Conservation (phyloP, 2,888 invertebrate genomes). For the Petrolisthes manimaculis region DNA sequence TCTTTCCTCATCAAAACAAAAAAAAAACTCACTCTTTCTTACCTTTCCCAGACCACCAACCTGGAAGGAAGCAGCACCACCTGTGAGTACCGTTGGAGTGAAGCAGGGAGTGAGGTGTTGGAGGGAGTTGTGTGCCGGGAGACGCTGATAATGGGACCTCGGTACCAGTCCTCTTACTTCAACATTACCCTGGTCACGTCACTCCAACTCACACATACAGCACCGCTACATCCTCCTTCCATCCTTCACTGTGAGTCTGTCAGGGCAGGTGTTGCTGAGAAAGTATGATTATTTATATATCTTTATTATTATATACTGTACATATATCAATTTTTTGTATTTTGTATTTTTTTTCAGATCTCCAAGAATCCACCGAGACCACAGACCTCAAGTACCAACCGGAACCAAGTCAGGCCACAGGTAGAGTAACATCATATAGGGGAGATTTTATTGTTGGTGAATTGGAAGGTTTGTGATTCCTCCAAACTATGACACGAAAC, state of each 20-base stretch:
- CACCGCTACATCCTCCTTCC: conserved; percentile 11
- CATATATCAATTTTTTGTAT: no score
- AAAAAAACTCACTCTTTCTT: no score
- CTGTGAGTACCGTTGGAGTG: conserved; percentile 54
- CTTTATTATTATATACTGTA: no score
- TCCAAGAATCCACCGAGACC: conserved; percentile 38
- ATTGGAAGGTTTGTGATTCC: no score
- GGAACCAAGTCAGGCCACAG: conserved; percentile 4
- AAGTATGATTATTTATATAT: background rate
- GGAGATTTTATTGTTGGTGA: no score
- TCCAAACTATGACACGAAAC: no score
- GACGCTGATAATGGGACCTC: conserved; percentile 32
- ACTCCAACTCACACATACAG: conserved; percentile 14
- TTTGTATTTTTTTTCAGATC: conserved; percentile 24
- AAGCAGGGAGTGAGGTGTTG: background rate
- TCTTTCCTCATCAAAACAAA: no score
- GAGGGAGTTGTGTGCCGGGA: conserved; percentile 35
- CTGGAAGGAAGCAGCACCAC: conserved; percentile 47
- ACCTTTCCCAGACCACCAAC: conserved; percentile 32
- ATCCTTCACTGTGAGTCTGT: background rate
- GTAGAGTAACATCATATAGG: background rate
- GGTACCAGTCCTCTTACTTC: conserved; percentile 20
- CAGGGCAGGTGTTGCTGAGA: background rate
- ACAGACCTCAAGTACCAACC: conserved; percentile 34
- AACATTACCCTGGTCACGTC: conserved; percentile 36